Evolutionary conservation across 2,797 vertebrate species (phyloP), one percentile per base, ranked within the genome.

Genomic region (Furcifer pardalis): DNA sequence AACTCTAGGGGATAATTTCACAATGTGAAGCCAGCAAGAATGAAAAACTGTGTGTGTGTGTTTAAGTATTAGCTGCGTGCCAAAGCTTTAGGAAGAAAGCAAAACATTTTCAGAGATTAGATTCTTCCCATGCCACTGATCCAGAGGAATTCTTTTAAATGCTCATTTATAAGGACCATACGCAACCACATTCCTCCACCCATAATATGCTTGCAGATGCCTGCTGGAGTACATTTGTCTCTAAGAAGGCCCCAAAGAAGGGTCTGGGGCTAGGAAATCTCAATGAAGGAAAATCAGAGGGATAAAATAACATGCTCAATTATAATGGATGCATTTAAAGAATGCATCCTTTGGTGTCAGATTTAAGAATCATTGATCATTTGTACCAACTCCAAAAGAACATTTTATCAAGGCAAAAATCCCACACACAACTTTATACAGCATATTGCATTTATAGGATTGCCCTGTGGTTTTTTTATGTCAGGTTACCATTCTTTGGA

Each of bases 241-340:
- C 44, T 1, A 77, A 91, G 21, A 87, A 85, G 79, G 62, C 82
- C 91, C 82, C 86, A 77, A 89, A 56, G 86, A 44, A 90, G 89
- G 82, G 80, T 59, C 88, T 89, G 82, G 65, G 85, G 88, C 90
- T 86, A 83, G 83, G 86, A 92, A 94, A 86, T 56, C 35, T 25
- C 1, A 32, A 49, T 40, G 52, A 56, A 76, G 82, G 80, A 75
- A 56, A 83, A 63, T 35, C 23, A 88, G 42, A 63, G 86, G 75
- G 0, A 0, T 5, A 81, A 52, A 44, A 59, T n/a, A n/a, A 78
- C 27, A 27, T 69, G 46, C 9, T 1, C 0, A 77, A 30, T 78
- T 49, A 37, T 6, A 52, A 42, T 35, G 23, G 52, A 21, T 21
- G 19, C 52, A 56, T 4, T 42, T 42, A 0, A 12, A 2, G n/a